phyloP scores from a whole-genome alignment of 1,140 invertebrate species.

The Bombus superbus region DNA sequence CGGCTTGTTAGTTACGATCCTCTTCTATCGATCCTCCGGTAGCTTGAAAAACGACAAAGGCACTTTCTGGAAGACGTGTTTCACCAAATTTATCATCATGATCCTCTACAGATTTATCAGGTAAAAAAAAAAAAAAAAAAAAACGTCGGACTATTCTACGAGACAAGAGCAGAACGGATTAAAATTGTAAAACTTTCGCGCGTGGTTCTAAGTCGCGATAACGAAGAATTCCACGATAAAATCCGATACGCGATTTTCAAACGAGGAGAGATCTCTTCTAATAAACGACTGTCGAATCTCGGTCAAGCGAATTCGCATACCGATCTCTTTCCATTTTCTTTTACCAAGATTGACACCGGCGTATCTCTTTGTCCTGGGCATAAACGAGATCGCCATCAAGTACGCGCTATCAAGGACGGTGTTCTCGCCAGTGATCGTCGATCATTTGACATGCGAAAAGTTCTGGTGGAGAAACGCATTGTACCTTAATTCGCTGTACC shows the following conservation, averaged over 20 bases:
- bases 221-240: not conserved
- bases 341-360: slow-evolving; percentile 88
- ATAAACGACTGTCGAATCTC: not conserved
- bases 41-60: slow-evolving; percentile 76
- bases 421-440: slow-evolving; percentile 88
- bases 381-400: slow-evolving; percentile 88
- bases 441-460: slow-evolving; percentile 89
- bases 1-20: slow-evolving; percentile 89
- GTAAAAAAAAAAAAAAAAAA: slow-evolving; percentile 68
- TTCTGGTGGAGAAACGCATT: slow-evolving; percentile 93
- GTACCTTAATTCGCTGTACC: slow-evolving; percentile 92
- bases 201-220: not conserved
- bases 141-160: not conserved
- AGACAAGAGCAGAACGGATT: not conserved
- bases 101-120: slow-evolving; percentile 87
- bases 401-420: slow-evolving; percentile 86
- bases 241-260: not conserved
- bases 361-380: slow-evolving; percentile 90
- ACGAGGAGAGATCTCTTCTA: not conserved
- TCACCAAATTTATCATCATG: slow-evolving; percentile 84
- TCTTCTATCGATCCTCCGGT: slow-evolving; percentile 87
- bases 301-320: not conserved
- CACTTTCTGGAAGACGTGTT: slow-evolving; percentile 77
- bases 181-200: too few species aligned
- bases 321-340: slow-evolving; percentile 9